Conservation (phyloP, 2,888 invertebrate genomes). For the Ormyrus thymus region DNA sequence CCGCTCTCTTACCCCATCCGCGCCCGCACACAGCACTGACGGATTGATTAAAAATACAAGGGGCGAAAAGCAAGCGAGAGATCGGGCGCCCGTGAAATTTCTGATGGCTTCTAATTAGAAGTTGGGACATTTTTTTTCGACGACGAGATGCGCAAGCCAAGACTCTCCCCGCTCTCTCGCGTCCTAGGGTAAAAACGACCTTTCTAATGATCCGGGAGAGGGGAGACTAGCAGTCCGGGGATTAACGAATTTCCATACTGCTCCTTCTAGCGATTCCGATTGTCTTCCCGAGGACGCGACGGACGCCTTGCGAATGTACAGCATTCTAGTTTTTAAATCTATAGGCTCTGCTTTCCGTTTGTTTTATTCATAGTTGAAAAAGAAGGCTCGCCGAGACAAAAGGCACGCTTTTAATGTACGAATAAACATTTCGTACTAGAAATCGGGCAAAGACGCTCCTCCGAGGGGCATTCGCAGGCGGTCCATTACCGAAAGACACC, state of each 20-base stretch:
- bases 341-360: too few relatives aligned
- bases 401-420: constrained; percentile 13
- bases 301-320: too few relatives aligned
- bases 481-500: not conserved
- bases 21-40: constrained; percentile 69
- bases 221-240: constrained; percentile 4
- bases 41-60: constrained; percentile 75
- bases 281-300: too few relatives aligned
- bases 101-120: constrained; percentile 58
- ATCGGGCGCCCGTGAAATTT: constrained; percentile 64
- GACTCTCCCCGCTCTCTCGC: constrained; percentile 2
- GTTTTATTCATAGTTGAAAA: too few relatives aligned
- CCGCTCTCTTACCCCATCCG: constrained; percentile 42
- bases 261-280: not conserved
- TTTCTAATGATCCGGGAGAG: constrained; percentile 27
- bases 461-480: not conserved
- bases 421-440: constrained; percentile 17
- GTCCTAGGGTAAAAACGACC: constrained; percentile 35
- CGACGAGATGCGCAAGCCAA: too few relatives aligned
- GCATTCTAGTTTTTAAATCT: too few relatives aligned
- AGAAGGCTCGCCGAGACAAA: not conserved
- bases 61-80: constrained; percentile 62
- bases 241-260: constrained; percentile 12
- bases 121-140: constrained; percentile 50
- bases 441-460: constrained; percentile 33